Evolutionary conservation across 2,888 invertebrate genomes (phyloP).

Genomic region (Autographa gamma): DNA sequence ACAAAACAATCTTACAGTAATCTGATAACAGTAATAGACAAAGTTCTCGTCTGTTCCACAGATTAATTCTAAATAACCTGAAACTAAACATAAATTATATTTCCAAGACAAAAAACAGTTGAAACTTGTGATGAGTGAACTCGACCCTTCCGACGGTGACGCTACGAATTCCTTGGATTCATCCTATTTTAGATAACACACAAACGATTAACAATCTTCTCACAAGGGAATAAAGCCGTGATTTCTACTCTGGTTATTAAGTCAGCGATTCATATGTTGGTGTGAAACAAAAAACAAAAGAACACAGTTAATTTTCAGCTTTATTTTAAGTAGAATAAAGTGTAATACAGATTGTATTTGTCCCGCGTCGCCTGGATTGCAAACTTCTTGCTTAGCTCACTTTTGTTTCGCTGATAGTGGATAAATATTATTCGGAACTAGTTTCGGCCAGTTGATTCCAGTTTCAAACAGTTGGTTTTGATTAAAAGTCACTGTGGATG

Average conservation of each 20-base stretch:
- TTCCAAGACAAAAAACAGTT: constrained; percentile 46
- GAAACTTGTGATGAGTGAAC: constrained; percentile 44
- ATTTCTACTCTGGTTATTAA: constrained; percentile 25
- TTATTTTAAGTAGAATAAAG: constrained; percentile 40
- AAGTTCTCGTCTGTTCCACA: constrained; percentile 18
- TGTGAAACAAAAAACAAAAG: constrained; percentile 44
- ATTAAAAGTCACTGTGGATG: constrained; percentile 65
- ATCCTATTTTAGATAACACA: constrained; percentile 37
- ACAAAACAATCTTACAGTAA: constrained; percentile 35
- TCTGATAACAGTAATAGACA: constrained; percentile 27
- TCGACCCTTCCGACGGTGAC: constrained; percentile 41
- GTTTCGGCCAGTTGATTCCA: constrained; percentile 74
- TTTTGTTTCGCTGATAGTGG: constrained; percentile 77
- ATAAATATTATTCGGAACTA: constrained; percentile 80
- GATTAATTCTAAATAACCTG: constrained; percentile 19
- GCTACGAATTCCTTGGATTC: constrained; percentile 50
- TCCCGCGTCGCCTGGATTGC: constrained; percentile 59
- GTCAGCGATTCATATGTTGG: constrained; percentile 30
- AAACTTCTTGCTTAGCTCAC: constrained; percentile 74
- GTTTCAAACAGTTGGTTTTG: constrained; percentile 73
- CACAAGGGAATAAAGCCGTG: constrained; percentile 34
- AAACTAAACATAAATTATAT: constrained; percentile 49
- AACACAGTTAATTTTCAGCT: constrained; percentile 28
- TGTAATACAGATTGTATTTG: constrained; percentile 54
- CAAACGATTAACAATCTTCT: constrained; percentile 32